These are phyloP conservation scores for Antheraea mylitta DNA, from an alignment of 1,140 invertebrate genomes.

Conservation along the genomic window DNA sequence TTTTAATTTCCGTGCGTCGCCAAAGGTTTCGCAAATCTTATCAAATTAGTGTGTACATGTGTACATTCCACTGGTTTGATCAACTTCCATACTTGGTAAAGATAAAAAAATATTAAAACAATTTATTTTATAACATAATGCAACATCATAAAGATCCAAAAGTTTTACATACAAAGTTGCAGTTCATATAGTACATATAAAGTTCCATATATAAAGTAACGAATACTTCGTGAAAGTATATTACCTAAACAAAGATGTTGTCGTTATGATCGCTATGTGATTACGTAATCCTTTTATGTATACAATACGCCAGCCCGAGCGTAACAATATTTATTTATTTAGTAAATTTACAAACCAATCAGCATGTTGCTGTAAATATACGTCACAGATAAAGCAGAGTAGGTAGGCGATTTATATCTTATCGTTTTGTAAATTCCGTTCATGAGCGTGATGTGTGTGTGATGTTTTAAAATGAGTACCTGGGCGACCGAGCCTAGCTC, in stretches of 20 bases:
- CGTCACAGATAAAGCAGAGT: constrained; percentile 26
- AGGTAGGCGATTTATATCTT: constrained; percentile 21
- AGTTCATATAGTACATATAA: too few species aligned
- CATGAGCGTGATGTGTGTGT: not conserved
- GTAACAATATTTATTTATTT: constrained; percentile 2
- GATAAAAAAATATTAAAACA: too few species aligned
- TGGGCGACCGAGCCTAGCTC: too few species aligned
- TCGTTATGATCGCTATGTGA: constrained; percentile 4
- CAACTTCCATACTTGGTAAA: too few species aligned
- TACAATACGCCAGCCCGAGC: not conserved
- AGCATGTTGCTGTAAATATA: constrained; percentile 12
- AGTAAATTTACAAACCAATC: constrained; percentile 3
- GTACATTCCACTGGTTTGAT: too few species aligned
- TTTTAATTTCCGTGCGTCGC: too few species aligned
- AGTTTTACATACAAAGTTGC: not conserved
- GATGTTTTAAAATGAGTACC: not conserved
- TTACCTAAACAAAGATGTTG: not conserved
- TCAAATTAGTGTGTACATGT: too few species aligned
- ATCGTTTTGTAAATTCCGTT: constrained; percentile 19
- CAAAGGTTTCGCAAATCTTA: too few species aligned
- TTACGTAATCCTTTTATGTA: constrained; percentile 6
- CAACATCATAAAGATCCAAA: too few species aligned
- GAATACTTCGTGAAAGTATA: not conserved
- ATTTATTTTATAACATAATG: too few species aligned
- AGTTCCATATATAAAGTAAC: not conserved